Percentiles rank a stretch among this genome's conserved stretches.
phyloP scores from a whole-genome alignment of 2,797 vertebrate species.

The Acanthurus tractus region DNA sequence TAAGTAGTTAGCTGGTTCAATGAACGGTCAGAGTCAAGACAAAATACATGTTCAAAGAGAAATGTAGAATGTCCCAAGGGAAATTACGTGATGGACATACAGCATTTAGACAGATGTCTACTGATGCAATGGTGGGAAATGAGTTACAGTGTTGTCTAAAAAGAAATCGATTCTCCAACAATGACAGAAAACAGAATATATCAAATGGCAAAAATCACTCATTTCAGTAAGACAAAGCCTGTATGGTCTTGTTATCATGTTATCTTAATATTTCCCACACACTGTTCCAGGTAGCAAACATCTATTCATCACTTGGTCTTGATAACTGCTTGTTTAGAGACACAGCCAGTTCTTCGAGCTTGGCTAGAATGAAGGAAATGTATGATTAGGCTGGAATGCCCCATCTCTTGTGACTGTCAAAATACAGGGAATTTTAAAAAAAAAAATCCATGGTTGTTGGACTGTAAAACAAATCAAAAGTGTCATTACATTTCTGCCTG shows the following conservation, averaged over 20 bases:
- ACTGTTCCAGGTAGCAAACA: not conserved
- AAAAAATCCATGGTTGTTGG: not conserved
- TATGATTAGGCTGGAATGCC: not conserved
- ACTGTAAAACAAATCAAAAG: not conserved
- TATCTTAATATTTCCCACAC: not conserved
- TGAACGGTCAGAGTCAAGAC: conserved; percentile 58
- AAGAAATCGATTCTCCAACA: not conserved
- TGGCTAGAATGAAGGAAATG: not conserved
- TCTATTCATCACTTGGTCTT: not conserved
- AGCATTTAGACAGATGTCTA: not conserved
- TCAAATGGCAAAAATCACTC: conserved; percentile 5
- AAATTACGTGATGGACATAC: conserved; percentile 43
- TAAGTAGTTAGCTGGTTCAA: conserved; percentile 73
- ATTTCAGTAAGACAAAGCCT: not conserved
- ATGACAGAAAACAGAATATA: not conserved
- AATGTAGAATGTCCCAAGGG: conserved; percentile 43
- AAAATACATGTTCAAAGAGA: conserved; percentile 53
- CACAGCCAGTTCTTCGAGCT: not conserved
- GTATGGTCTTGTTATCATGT: not conserved
- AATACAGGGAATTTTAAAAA: not conserved
- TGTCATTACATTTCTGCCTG: not conserved
- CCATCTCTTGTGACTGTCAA: not conserved
- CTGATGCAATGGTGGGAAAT: not conserved
- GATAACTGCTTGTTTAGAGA: not conserved
- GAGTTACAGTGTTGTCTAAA: not conserved